These are phyloP conservation scores for Stegophylla sp. DNA, from an alignment of 2,888 invertebrate species.

Conservation along the genomic window DNA sequence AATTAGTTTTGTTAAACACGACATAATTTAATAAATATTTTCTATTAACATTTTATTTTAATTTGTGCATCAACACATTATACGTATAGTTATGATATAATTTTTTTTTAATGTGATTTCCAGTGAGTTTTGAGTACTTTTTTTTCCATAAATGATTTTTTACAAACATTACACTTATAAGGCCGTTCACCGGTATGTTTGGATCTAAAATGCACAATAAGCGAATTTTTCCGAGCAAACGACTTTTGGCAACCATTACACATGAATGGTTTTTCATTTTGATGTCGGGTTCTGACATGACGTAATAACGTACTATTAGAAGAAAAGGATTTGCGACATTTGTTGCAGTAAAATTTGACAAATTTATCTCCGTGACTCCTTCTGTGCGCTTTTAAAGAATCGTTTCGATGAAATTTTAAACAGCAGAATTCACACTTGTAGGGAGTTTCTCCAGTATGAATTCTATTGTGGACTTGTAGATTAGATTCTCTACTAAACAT, in stretches of 20 bases:
- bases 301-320: neutral
- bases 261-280: neutral
- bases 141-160: constrained; percentile 4
- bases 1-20: too few relatives aligned
- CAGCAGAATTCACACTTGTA: constrained; percentile 4
- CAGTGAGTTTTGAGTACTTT: neutral
- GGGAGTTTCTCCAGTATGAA: neutral
- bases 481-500: neutral
- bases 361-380: neutral
- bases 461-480: neutral
- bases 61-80: neutral
- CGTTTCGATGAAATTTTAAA: neutral
- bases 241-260: neutral
- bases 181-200: neutral
- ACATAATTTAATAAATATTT: too few relatives aligned
- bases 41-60: neutral
- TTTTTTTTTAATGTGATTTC: neutral
- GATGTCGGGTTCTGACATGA: neutral
- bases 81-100: neutral
- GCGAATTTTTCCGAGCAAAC: neutral
- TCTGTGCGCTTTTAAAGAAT: neutral
- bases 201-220: constrained; percentile 5
- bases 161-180: neutral
- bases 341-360: neutral
- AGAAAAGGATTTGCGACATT: neutral